phyloP scores from a whole-genome alignment of 1,140 invertebrate genomes.

The Branchinecta lindahli region DNA sequence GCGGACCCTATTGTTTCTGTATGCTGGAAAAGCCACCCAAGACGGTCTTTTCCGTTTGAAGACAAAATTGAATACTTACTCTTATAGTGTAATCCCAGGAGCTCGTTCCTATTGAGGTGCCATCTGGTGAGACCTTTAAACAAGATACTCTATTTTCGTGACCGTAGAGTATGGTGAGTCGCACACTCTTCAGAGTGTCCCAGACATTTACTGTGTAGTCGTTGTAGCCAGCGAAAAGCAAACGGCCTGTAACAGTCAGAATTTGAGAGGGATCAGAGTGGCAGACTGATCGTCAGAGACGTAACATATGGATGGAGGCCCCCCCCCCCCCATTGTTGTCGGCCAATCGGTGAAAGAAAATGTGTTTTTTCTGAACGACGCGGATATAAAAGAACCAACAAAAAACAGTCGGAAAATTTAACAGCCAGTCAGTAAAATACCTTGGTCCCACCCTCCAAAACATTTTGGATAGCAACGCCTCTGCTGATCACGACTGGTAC shows the following conservation, averaged over 20 bases:
- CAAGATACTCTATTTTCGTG: constrained; percentile 93
- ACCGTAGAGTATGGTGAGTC: constrained; percentile 82
- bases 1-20: no score
- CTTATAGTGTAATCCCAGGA: constrained; percentile 95
- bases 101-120: constrained; percentile 89
- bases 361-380: no score
- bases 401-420: no score
- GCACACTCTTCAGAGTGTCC: constrained; percentile 87
- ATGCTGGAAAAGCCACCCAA: no score
- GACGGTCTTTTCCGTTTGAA: no score
- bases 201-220: constrained; percentile 98
- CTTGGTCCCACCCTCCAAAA: no score
- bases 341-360: constrained; percentile 18
- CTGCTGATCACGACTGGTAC: no score
- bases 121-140: constrained; percentile 89
- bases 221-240: constrained; percentile 96
- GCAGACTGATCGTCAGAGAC: not conserved
- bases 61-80: constrained; percentile 35
- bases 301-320: constrained; percentile 13
- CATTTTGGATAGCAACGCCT: no score
- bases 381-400: no score
- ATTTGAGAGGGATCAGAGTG: constrained; percentile 9
- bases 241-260: constrained; percentile 44
- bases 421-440: no score
- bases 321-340: no score